Percentiles rank a stretch among this genome's conserved stretches.
Conservation (phyloP, 1,140 invertebrate genomes). For the Pteromalus puparum region DNA sequence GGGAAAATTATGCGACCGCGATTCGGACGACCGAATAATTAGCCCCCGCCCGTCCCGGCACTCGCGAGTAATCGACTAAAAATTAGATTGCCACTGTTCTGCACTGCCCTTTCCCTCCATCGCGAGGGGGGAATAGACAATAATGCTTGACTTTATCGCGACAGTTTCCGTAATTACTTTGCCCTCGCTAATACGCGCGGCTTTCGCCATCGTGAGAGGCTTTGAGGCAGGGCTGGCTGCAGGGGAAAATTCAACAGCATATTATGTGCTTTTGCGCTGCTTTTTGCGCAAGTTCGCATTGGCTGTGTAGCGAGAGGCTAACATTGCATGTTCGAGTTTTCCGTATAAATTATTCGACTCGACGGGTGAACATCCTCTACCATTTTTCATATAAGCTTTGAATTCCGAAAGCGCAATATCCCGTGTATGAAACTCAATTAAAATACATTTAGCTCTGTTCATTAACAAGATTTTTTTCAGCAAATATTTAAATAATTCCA, state of each 20-base stretch:
- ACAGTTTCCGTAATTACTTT: not conserved
- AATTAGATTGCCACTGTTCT: not conserved
- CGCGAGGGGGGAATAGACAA: not conserved
- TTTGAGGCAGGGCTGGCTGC: not conserved
- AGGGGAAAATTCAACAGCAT: not conserved
- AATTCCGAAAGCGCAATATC: too few species aligned
- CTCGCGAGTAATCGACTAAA: slow-evolving; percentile 3
- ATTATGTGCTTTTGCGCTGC: not conserved
- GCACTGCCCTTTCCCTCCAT: not conserved
- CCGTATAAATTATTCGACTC: too few species aligned
- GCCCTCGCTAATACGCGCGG: not conserved
- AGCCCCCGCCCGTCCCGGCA: not conserved
- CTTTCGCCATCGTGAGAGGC: not conserved
- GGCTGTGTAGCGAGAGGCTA: too few species aligned
- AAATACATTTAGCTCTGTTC: too few species aligned
- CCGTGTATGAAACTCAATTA: too few species aligned
- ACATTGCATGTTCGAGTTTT: too few species aligned
- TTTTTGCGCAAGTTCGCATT: too few species aligned
- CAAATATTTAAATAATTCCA: too few species aligned
- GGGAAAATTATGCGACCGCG: slow-evolving; percentile 2
- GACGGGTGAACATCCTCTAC: too few species aligned
- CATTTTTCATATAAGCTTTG: too few species aligned
- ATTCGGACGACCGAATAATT: not conserved
- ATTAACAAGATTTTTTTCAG: too few species aligned
- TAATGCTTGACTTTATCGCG: not conserved